Evolutionary conservation across 1,140 invertebrate genomes (phyloP), one percentile per base, ranked within the genome.

Genomic region (Heliothis subflexa): DNA sequence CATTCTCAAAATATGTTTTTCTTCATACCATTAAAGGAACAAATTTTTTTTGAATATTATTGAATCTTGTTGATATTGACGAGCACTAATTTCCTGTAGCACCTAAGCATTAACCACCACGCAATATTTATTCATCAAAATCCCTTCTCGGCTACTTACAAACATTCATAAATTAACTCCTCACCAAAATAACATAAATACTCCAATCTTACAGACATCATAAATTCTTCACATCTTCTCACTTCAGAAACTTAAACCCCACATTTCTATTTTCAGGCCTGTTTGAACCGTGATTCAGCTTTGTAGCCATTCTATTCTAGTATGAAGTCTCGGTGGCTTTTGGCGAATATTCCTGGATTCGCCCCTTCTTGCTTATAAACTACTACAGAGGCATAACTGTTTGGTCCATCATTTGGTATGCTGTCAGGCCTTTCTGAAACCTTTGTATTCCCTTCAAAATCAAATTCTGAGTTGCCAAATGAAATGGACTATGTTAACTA

Each of bases 231-330:
- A 11, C 61, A 18, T 18, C 61, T 16, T n/a, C n/a, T 47, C 45
- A 66, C 40, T 66, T 66, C 14, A 47, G 9, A 47, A 66, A 66
- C 62, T 66, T 66, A 40, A 66, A 49, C 62, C 21, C 45, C 11
- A 16, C 62, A 47, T 49, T 47, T 40, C 62, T 66, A 47, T 66
- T 66, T 66, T 16, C 40, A 47, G 40, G 11, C n/a, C n/a, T 14
- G 45, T 45, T 18, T 64, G 45, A 18, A n/a, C 40, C 47, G 16
- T 66, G 62, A 66, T 66, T 66, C 62, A 66, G 40, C 12, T 28
- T 25, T 25, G 11, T 10, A 66, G 40, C 0, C 40, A 47, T 45
- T 47, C 61, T 33, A 18, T 47, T 64, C 57, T 25, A 11, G 2
- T 10, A 5, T 3, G 18, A 40, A 40, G 33, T 45, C 10, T 40